Evolutionary conservation across 1,140 invertebrate genomes (phyloP), one percentile per base, ranked within the genome.

Genomic region (Drosophila lowei): DNA sequence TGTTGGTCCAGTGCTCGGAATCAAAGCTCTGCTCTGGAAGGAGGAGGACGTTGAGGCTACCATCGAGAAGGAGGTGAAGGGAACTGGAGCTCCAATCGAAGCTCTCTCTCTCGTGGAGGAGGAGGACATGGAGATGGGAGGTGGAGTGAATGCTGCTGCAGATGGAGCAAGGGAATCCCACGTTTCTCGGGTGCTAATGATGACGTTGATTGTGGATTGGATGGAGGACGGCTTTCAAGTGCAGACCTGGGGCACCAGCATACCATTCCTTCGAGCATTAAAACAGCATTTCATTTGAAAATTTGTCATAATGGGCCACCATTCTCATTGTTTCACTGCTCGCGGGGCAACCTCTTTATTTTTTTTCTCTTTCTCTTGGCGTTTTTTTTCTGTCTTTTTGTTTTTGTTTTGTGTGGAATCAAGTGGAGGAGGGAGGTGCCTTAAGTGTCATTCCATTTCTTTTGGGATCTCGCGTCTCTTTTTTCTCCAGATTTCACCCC

Each of bases 221-320:
- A 0, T 0, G 23, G 23, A 6, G 34, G 78, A 64, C 30, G 50
- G 47, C 44, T 72, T 57, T 83, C 64, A 53, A 81, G 77, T 80
- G 67, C 41, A 7, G 34, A 42, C 30, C 9, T 30, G 30, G 42
- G 49, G 23, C 23, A 23, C 23, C 42, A 68, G 56, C 56, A 57
- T 47, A 34, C 23, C 47, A 41, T 44, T 56, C n/a, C 43, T 30
- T 30, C 30, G 46, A 18, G 78, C 73, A 83, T 74, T 65, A 60
- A 74, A 60, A 71, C 49, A 74, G 57, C 57, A 48, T 72, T 74
- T 77, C 55, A 74, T 81, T 75, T 80, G 56, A 68, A 86, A 86
- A 88, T 88, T 86, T 88, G 78, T 79, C 78, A 88, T 86, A 86
- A 86, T 86, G 88, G 83, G 74, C 59, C 83, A 81, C 15, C 8